These are phyloP conservation scores for Marmota monax DNA, from an alignment of 2,113 vertebrate species.

Conservation along the genomic window DNA sequence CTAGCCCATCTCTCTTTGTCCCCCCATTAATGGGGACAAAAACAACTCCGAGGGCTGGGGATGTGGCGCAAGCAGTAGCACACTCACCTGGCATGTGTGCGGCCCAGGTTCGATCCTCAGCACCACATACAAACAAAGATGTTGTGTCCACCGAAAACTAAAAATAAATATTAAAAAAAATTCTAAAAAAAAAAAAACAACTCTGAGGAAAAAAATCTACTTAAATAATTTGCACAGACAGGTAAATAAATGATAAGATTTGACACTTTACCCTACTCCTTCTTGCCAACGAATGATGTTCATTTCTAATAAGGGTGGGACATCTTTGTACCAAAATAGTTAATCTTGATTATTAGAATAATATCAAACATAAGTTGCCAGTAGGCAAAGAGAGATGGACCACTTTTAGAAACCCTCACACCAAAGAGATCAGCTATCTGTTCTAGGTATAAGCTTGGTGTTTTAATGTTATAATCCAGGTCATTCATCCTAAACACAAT, in stretches of 20 bases:
- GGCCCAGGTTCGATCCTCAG: too few species aligned
- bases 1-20: not conserved
- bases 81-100: too few species aligned
- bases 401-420: not conserved
- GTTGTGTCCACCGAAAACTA: too few species aligned
- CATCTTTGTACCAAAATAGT: not conserved
- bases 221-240: constrained; percentile 34
- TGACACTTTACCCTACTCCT: not conserved
- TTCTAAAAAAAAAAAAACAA: not conserved
- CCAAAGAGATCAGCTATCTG: constrained; percentile 35
- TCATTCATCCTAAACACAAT: constrained; percentile 43
- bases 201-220: not conserved
- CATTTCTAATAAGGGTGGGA: not conserved
- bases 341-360: constrained; percentile 13
- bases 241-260: constrained; percentile 24
- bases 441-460: not conserved
- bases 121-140: too few species aligned
- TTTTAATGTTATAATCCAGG: constrained; percentile 35
- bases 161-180: too few species aligned
- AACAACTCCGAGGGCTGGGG: too few species aligned
- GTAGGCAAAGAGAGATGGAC: not conserved
- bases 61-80: too few species aligned
- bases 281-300: not conserved
- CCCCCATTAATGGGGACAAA: not conserved
- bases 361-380: not conserved